Percentiles rank a stretch among this genome's conserved stretches.
phyloP scores from a whole-genome alignment of 2,113 vertebrate genomes.

The Micronycteris hirsuta region DNA sequence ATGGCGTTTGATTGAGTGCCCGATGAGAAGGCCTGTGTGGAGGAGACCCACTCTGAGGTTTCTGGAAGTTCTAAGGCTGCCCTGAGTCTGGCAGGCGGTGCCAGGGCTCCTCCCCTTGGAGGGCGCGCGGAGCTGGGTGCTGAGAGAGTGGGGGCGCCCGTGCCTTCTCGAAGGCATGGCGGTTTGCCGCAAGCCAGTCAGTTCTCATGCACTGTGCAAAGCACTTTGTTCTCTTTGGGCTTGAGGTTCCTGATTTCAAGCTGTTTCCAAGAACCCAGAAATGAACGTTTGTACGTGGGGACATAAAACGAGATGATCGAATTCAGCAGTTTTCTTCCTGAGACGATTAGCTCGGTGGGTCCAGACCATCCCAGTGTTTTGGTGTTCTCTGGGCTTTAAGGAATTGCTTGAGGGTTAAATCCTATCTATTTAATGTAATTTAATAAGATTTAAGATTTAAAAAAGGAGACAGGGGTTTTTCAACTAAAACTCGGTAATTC shows the following conservation, averaged over 20 bases:
- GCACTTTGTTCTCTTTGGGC: too few species aligned
- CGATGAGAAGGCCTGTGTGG: rapidly evolving
- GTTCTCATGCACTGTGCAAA: rapidly evolving
- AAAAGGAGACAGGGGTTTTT: neutral
- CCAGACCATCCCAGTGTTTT: neutral
- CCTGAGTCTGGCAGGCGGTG: neutral
- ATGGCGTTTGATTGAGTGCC: rapidly evolving
- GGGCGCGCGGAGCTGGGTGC: rapidly evolving
- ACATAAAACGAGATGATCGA: neutral
- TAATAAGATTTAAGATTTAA: neutral
- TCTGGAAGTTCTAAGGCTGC: neutral
- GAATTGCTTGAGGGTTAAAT: neutral
- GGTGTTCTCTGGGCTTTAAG: neutral
- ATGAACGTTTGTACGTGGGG: neutral
- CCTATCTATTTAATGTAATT: too few species aligned
- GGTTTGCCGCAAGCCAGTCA: neutral
- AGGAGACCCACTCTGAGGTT: rapidly evolving
- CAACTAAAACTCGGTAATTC: neutral
- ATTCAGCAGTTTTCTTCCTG: neutral
- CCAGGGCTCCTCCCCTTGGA: rapidly evolving
- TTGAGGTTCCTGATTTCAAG: too few species aligned
- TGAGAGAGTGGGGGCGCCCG: rapidly evolving
- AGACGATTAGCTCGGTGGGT: rapidly evolving
- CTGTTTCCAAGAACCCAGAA: neutral
- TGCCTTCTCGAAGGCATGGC: neutral